Percentiles rank a stretch among this genome's conserved stretches.
phyloP scores from a whole-genome alignment of 37 sponge, comb jelly and placozoan genomes.

The Geodia barretti region DNA sequence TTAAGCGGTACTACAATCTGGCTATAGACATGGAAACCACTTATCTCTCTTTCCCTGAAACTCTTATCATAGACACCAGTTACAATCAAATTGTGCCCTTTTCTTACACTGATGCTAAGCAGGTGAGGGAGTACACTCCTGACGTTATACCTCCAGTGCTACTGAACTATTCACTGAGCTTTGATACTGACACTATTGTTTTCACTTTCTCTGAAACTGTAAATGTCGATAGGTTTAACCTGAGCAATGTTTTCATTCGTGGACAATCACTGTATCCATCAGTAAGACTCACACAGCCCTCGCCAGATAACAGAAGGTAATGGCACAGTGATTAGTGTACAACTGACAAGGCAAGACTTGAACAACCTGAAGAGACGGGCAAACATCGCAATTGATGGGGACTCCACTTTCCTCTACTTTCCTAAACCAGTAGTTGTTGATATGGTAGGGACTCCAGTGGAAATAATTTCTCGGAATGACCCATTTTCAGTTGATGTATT shows the following conservation, averaged over 20 bases:
- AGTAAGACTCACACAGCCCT: conserved; percentile 22
- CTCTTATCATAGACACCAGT: conserved; percentile 59
- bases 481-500: conserved; percentile 36
- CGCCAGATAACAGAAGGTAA: conserved; percentile 30
- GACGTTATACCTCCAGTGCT: conserved; percentile 61
- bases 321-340: conserved; percentile 54
- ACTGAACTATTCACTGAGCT: conserved; percentile 37
- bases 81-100: conserved; percentile 61
- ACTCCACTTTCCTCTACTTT: conserved; percentile 45
- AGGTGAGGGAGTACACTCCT: conserved; percentile 38
- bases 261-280: not conserved
- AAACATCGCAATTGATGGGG: conserved; percentile 31
- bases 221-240: conserved; percentile 59
- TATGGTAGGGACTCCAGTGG: conserved; percentile 69
- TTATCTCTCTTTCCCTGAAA: conserved; percentile 40
- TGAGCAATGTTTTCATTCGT: conserved; percentile 65
- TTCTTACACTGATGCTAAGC: conserved; percentile 25
- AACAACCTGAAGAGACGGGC: conserved; percentile 73
- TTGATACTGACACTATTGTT: conserved; percentile 45
- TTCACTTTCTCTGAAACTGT: conserved; percentile 76
- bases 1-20: conserved; percentile 58
- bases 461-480: conserved; percentile 11
- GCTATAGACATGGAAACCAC: conserved; percentile 64
- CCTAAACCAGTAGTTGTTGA: conserved; percentile 51
- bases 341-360: conserved; percentile 50